A percentile compares a stretch with the other conserved stretches of the same genome.
Conservation (phyloP, 2,888 invertebrate genomes). For the Petrophora chlorosata region DNA sequence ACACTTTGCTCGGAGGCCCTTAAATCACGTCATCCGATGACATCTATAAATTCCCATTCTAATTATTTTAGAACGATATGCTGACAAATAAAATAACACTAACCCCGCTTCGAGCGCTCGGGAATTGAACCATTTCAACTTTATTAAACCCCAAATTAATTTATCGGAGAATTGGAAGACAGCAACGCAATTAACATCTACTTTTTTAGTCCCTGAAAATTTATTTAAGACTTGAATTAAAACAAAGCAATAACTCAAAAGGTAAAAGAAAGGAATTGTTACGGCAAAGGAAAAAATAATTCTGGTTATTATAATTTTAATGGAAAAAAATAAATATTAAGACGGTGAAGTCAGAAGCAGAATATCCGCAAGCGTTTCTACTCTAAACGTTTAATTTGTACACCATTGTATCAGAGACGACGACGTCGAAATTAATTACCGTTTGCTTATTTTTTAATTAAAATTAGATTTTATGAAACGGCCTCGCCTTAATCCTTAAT, state of each 20-base stretch:
- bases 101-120: constrained; percentile 58
- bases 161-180: constrained; percentile 48
- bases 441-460: constrained; percentile 80
- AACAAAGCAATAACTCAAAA: constrained; percentile 45
- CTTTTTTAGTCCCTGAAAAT: constrained; percentile 39
- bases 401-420: constrained; percentile 62
- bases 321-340: constrained; percentile 55
- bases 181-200: constrained; percentile 52
- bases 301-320: constrained; percentile 50
- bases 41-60: constrained; percentile 77
- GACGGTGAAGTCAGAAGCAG: constrained; percentile 45
- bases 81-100: constrained; percentile 73
- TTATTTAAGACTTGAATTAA: constrained; percentile 38
- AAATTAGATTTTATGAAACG: constrained; percentile 76
- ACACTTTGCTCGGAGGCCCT: constrained; percentile 40
- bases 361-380: constrained; percentile 51
- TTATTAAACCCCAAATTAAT: constrained; percentile 65
- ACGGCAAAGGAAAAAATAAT: constrained; percentile 45
- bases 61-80: constrained; percentile 74
- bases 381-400: constrained; percentile 63
- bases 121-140: constrained; percentile 67
- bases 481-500: constrained; percentile 73
- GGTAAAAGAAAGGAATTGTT: constrained; percentile 40
- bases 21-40: constrained; percentile 70
- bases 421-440: constrained; percentile 71